Percentiles rank a stretch among this genome's conserved stretches.
Evolutionary conservation across 2,888 invertebrate species (phyloP).

Genomic region (Ormyrus labotus): DNA sequence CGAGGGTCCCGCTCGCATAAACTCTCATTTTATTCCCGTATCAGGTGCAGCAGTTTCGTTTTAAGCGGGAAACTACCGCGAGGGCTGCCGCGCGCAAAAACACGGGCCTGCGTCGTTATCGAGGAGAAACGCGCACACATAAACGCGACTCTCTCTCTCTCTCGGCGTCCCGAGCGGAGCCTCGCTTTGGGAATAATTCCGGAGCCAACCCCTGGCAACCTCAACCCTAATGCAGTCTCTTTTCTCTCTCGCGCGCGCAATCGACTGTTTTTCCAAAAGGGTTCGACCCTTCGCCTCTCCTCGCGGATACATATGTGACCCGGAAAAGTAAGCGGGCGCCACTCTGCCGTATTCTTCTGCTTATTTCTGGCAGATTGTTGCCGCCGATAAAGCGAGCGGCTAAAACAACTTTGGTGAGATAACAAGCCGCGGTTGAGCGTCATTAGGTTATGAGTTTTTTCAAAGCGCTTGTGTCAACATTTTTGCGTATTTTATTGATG

Average conservation of each 20-base stretch:
- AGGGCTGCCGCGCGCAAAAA: constrained; percentile 34
- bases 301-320: neutral
- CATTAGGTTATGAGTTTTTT: constrained; percentile 32
- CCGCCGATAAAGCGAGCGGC: constrained; percentile 8
- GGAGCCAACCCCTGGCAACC: constrained; percentile 41
- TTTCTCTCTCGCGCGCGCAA: constrained; percentile 36
- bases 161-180: constrained; percentile 45
- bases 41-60: constrained; percentile 47
- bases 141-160: neutral
- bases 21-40: constrained; percentile 41
- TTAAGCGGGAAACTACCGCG: constrained; percentile 19
- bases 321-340: constrained; percentile 7
- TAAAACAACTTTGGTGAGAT: constrained; percentile 30
- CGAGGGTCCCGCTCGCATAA: constrained; percentile 16
- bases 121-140: neutral
- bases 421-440: constrained; percentile 26
- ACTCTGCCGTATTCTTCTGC: neutral
- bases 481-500: neutral
- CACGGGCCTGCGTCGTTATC: constrained; percentile 23
- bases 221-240: constrained; percentile 51
- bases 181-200: constrained; percentile 62
- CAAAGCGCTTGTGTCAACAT: constrained; percentile 3
- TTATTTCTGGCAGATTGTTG: neutral
- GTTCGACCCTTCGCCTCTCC: constrained; percentile 46
- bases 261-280: constrained; percentile 56